Evolutionary conservation across 2,797 vertebrate genomes (phyloP), one percentile per base, ranked within the genome.

Genomic region (Kryptopterus vitreolus): DNA sequence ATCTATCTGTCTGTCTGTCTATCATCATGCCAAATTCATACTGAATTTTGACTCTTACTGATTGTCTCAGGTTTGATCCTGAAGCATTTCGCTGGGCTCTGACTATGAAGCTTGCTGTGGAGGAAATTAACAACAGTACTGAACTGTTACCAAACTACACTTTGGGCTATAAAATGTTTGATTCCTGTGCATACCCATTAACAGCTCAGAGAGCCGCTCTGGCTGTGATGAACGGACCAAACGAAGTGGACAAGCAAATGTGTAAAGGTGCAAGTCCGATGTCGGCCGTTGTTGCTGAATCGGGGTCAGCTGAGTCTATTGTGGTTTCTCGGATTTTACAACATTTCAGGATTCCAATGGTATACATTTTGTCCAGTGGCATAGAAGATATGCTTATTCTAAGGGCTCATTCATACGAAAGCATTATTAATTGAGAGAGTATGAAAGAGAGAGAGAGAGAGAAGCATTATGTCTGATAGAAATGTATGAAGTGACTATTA

Each of bases 281-380:
- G 16, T 84, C 93, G 3, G 91, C 92, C 78, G 80, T 94, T 20
- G 88, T 94, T 3, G 93, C 91, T 10, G 92, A 93, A 85, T 92
- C 93, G 2, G 93, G 92, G 18, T 94, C 93, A 73, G 90, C 92
- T 80, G 90, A 92, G 82, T 92, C 92, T n/a, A 93, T 94, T 15
- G 90, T 93, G 71, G 85, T 94, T 68, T 93, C 92, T 53, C 88
- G 91, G 89, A 89, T 91, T 58, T 82, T 94, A 43, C 89, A 84
- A 35, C 90, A 90, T 48, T 94, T 94, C 78, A 85, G 75, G 79
- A 92, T 94, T 75, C 93, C 93, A 46, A 91, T 93, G 92, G 93
- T 93, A 87, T 53, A 29, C 11, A 66, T 26, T 26, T 24, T 58
- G 7, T 58, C 9, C 10, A 26, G 15, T 13, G 24, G 26, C 11